phyloP scores from a whole-genome alignment of 2,888 invertebrate species.

The Theristus sp. region DNA sequence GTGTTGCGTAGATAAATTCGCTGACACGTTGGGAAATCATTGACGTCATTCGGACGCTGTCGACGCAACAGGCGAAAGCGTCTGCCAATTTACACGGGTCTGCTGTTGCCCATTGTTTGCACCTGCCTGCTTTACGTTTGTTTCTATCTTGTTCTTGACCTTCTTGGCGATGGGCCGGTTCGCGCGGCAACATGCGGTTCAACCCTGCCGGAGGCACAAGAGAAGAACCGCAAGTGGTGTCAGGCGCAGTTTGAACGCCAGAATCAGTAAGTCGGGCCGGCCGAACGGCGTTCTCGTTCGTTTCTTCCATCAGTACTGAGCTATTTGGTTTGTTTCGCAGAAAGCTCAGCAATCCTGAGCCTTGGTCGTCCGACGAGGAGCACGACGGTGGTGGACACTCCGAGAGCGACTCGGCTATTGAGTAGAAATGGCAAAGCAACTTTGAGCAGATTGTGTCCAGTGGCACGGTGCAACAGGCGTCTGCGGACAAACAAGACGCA shows the following conservation, averaged over 20 bases:
- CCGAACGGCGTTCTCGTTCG: too few relatives aligned
- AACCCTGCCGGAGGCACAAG: constrained; percentile 93
- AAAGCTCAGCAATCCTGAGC: constrained; percentile 72
- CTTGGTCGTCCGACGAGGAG: constrained; percentile 85
- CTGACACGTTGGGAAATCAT: constrained; percentile 54
- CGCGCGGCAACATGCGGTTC: constrained; percentile 81
- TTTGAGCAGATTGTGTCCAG: constrained; percentile 80
- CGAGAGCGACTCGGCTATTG: constrained; percentile 79
- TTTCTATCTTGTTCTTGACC: neutral
- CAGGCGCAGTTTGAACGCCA: constrained; percentile 94
- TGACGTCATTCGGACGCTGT: constrained; percentile 87
- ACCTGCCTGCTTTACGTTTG: too few relatives aligned
- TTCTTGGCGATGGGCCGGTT: constrained; percentile 85
- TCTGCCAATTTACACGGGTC: constrained; percentile 13
- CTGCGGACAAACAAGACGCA: neutral
- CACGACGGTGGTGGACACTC: constrained; percentile 64
- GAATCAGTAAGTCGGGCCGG: too few relatives aligned
- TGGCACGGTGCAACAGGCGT: too few relatives aligned
- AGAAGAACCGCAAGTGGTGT: constrained; percentile 93
- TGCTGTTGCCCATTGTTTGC: neutral
- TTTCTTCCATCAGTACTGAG: too few relatives aligned
- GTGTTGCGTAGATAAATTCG: constrained; percentile 32
- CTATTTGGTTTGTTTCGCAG: too few relatives aligned
- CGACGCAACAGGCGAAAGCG: constrained; percentile 70
- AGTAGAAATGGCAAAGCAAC: constrained; percentile 88